Evolutionary conservation across 2,888 invertebrate genomes (phyloP).

Genomic region (Blera fallax): DNA sequence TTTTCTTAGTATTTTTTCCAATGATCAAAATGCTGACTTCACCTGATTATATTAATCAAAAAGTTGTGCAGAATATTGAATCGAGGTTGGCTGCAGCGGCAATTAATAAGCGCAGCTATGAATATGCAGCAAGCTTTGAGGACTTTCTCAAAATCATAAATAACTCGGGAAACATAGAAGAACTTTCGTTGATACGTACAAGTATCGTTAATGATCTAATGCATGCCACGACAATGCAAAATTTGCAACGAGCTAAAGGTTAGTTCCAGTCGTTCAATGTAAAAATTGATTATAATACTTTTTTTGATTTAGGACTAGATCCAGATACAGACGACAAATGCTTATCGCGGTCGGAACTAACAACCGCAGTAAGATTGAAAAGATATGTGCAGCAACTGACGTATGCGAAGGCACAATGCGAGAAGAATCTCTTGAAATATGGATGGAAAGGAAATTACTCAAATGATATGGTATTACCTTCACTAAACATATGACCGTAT

Average conservation of each 20-base stretch:
- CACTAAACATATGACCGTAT: not conserved
- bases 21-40: constrained; percentile 92
- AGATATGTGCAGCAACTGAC: constrained; percentile 92
- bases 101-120: constrained; percentile 91
- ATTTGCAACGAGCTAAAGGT: constrained; percentile 92
- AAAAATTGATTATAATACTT: too few species aligned
- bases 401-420: constrained; percentile 91
- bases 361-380: constrained; percentile 91
- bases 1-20: constrained; percentile 85
- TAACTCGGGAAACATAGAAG: constrained; percentile 90
- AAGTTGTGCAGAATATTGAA: constrained; percentile 91
- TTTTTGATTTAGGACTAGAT: constrained; percentile 76
- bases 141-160: constrained; percentile 93
- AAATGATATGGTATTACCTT: constrained; percentile 77
- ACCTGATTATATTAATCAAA: constrained; percentile 95
- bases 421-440: constrained; percentile 87
- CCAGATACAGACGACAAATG: constrained; percentile 82
- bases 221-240: constrained; percentile 96
- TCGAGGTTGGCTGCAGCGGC: constrained; percentile 90
- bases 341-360: constrained; percentile 88
- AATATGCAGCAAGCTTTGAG: constrained; percentile 94
- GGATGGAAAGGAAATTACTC: constrained; percentile 90
- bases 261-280: too few species aligned
- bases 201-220: constrained; percentile 96
- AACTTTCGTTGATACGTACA: constrained; percentile 90